Percentiles rank a stretch among this genome's conserved stretches.
These are phyloP conservation scores for Priocnemis perturbator DNA, from an alignment of 2,888 invertebrate genomes.

Conservation along the genomic window DNA sequence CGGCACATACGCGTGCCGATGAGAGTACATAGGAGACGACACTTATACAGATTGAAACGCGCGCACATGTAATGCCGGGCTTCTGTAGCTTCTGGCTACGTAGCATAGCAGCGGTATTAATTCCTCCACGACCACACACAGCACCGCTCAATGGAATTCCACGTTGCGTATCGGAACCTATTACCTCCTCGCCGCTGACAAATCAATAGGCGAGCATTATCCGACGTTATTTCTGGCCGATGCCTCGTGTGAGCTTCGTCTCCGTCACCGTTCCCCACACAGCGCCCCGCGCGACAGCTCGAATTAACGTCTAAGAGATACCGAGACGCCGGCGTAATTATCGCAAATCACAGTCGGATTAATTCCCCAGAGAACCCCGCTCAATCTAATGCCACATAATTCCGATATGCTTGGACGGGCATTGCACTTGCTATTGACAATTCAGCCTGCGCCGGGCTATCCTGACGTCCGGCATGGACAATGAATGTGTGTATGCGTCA, in stretches of 20 bases:
- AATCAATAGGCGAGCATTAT: constrained; percentile 48
- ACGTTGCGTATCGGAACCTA: constrained; percentile 47
- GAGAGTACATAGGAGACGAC: too few relatives aligned
- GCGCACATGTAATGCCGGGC: constrained; percentile 15
- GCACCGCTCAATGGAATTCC: constrained; percentile 46
- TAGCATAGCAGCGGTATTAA: constrained; percentile 50
- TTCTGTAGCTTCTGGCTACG: constrained; percentile 26
- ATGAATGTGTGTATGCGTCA: too few relatives aligned
- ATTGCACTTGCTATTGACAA: constrained; percentile 8
- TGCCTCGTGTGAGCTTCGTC: background rate
- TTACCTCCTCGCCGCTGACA: constrained; percentile 39
- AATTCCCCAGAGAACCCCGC: background rate
- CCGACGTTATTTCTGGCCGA: constrained; percentile 22
- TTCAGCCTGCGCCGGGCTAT: background rate
- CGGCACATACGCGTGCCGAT: too few relatives aligned
- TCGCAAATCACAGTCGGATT: constrained; percentile 6
- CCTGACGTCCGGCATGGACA: background rate
- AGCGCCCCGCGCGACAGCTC: background rate
- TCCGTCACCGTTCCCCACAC: background rate
- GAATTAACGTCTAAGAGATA: constrained; percentile 21
- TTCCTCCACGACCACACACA: constrained; percentile 33
- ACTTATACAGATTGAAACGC: constrained; percentile 40
- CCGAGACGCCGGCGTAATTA: background rate
- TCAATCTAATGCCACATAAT: constrained; percentile 2
- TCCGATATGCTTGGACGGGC: background rate